phyloP scores from a whole-genome alignment of 2,797 vertebrate genomes.

The Furcifer pardalis region DNA sequence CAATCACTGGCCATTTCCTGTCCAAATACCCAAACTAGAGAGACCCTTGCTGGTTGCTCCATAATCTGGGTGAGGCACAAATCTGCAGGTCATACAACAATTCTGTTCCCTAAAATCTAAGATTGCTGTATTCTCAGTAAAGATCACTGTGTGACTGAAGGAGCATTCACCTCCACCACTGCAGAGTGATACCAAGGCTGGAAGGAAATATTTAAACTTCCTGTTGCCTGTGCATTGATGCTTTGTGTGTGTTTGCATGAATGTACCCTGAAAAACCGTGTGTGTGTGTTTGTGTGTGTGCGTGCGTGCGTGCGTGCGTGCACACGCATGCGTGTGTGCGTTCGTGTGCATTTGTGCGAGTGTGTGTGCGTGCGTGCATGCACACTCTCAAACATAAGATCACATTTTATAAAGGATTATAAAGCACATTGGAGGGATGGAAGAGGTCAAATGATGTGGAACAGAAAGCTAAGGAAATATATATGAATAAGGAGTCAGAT shows the following conservation, averaged over 20 bases:
- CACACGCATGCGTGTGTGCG: background rate
- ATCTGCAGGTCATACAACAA: background rate
- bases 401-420: background rate
- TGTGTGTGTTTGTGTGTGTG: background rate
- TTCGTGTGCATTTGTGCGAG: too few species aligned
- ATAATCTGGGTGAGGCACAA: background rate
- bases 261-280: too few species aligned
- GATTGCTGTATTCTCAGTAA: background rate
- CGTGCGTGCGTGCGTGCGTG: background rate
- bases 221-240: too few species aligned
- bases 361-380: background rate
- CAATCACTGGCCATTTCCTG: too few species aligned
- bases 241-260: background rate
- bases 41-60: background rate
- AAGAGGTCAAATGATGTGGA: constrained; percentile 23
- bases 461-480: background rate
- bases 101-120: background rate
- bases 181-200: background rate
- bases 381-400: background rate
- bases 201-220: background rate
- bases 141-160: background rate
- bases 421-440: constrained; percentile 3
- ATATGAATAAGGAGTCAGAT: constrained; percentile 6
- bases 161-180: background rate
- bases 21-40: too few species aligned